phyloP scores from a whole-genome alignment of 2,888 invertebrate species.

The Papilio gigon region DNA sequence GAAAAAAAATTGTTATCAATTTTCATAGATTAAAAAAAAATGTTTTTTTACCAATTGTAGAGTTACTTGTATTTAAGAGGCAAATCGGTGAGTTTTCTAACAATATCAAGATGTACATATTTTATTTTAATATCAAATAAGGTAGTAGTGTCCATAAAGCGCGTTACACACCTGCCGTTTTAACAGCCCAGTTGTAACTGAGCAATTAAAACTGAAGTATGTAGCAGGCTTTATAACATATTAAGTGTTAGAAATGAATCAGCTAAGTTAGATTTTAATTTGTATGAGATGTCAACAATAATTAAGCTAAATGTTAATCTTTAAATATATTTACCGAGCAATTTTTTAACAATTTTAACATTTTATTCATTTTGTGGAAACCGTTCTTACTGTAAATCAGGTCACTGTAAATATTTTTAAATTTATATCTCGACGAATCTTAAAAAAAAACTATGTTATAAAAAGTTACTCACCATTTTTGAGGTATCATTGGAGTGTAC shows the following conservation, averaged over 20 bases:
- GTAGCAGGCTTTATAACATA: too few species aligned
- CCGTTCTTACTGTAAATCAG: background rate
- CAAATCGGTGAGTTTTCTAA: too few species aligned
- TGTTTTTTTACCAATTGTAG: too few species aligned
- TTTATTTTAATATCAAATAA: too few species aligned
- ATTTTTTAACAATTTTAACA: constrained; percentile 7
- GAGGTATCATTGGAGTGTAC: background rate
- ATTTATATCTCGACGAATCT: background rate
- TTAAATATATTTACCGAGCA: background rate
- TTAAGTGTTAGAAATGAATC: background rate
- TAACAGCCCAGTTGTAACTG: too few species aligned
- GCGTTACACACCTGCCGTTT: too few species aligned
- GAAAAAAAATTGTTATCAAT: too few species aligned
- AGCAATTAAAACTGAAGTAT: too few species aligned
- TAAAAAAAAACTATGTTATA: background rate
- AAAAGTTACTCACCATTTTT: background rate
- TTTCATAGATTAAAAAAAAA: too few species aligned
- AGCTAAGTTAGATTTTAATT: background rate
- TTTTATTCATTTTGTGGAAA: constrained; percentile 2
- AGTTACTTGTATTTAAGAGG: too few species aligned
- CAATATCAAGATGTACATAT: too few species aligned
- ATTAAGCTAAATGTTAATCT: background rate
- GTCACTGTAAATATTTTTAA: constrained; percentile 6
- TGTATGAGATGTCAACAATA: background rate
- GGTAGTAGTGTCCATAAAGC: too few species aligned